Evolutionary conservation across 1,140 invertebrate species (phyloP).

Genomic region (Rhagoletis pomonella): DNA sequence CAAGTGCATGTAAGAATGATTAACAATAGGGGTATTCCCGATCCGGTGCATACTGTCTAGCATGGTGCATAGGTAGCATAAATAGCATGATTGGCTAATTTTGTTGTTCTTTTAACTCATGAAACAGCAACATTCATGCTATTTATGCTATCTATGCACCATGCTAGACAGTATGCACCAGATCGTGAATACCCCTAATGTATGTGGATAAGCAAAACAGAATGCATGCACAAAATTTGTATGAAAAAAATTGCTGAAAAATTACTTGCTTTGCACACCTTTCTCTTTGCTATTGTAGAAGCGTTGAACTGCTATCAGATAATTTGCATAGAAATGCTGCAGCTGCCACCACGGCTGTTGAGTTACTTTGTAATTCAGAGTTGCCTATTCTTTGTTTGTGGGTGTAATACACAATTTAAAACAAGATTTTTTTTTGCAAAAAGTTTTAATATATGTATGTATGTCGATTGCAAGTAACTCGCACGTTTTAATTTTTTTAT

Average conservation of each 20-base stretch:
- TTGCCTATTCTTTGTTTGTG: not conserved
- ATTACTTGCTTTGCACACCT: constrained; percentile 21
- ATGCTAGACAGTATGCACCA: too few relatives aligned
- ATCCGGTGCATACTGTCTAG: too few relatives aligned
- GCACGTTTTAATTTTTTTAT: not conserved
- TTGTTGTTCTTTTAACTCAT: too few relatives aligned
- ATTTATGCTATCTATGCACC: too few relatives aligned
- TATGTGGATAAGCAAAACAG: too few relatives aligned
- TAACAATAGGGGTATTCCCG: too few relatives aligned
- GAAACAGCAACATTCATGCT: too few relatives aligned
- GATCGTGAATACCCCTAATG: too few relatives aligned
- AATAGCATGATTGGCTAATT: too few relatives aligned
- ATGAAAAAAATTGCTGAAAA: not conserved
- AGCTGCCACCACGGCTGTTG: not conserved
- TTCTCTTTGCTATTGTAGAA: not conserved
- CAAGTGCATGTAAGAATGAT: too few relatives aligned
- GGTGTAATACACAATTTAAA: not conserved
- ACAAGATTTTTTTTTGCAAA: not conserved
- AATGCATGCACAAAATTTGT: not conserved
- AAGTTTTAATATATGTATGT: not conserved
- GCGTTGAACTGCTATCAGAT: not conserved
- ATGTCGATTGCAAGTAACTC: not conserved
- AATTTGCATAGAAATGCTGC: not conserved
- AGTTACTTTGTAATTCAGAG: not conserved
- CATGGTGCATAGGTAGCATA: too few relatives aligned